phyloP scores from a whole-genome alignment of 2,888 invertebrate species.

The Scrobipalpa atriplicella region DNA sequence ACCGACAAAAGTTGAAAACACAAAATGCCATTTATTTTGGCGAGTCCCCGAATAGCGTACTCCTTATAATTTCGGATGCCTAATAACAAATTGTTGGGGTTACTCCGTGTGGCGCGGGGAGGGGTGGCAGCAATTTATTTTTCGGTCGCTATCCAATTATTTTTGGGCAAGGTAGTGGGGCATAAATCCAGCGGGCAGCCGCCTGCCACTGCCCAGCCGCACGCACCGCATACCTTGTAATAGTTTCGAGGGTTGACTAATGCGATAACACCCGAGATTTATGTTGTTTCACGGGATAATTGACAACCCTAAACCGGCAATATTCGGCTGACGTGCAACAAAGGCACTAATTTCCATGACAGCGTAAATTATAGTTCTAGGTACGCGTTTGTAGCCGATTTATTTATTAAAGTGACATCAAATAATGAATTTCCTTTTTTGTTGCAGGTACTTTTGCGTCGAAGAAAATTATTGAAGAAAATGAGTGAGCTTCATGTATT shows the following conservation, averaged over 20 bases:
- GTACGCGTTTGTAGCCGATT: background rate
- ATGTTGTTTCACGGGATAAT: conserved; percentile 42
- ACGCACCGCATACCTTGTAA: conserved; percentile 47
- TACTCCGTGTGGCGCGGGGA: conserved; percentile 55
- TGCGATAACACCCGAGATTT: conserved; percentile 59
- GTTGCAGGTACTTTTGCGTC: background rate
- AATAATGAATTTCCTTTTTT: background rate
- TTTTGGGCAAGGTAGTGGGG: conserved; percentile 74
- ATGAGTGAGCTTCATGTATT: too few relatives aligned
- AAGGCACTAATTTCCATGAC: conserved; percentile 20
- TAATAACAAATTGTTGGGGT: conserved; percentile 69
- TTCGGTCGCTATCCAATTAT: conserved; percentile 78
- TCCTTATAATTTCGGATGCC: conserved; percentile 55
- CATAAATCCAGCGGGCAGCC: conserved; percentile 65
- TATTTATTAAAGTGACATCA: background rate
- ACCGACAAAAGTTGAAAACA: conserved; percentile 11
- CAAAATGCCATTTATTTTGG: conserved; percentile 9
- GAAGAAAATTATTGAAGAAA: background rate
- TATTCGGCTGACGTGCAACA: conserved; percentile 24
- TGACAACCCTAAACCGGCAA: conserved; percentile 31
- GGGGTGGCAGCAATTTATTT: conserved; percentile 70
- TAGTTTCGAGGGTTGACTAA: conserved; percentile 48
- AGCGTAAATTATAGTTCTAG: conserved; percentile 7
- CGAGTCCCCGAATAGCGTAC: conserved; percentile 22
- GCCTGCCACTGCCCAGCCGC: conserved; percentile 36